Conservation (phyloP, 1,140 invertebrate genomes). For the Trichoplusia ni region DNA sequence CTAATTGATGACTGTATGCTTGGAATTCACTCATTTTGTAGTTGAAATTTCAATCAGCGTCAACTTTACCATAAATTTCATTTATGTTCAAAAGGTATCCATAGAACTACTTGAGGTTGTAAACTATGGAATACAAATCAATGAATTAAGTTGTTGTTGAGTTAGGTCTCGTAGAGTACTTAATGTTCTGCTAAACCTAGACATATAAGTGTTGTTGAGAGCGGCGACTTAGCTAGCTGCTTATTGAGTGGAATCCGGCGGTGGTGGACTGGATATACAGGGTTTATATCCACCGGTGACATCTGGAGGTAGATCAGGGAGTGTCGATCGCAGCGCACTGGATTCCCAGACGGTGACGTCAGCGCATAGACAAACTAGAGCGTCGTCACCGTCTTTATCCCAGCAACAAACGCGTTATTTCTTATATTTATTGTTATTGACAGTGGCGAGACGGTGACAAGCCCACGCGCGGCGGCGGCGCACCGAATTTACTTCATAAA, state of each 20-base stretch:
- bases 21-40: too few relatives aligned
- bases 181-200: too few relatives aligned
- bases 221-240: too few relatives aligned
- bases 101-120: too few relatives aligned
- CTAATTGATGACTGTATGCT: too few relatives aligned
- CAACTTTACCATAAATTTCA: too few relatives aligned
- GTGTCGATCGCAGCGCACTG: constrained; percentile 54
- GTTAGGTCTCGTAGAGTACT: too few relatives aligned
- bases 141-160: too few relatives aligned
- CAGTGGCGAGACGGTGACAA: constrained; percentile 75
- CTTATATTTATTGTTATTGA: constrained; percentile 77
- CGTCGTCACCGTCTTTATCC: constrained; percentile 69
- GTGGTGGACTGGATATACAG: constrained; percentile 17
- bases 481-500: constrained; percentile 58
- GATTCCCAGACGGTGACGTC: constrained; percentile 80
- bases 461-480: constrained; percentile 60
- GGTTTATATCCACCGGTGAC: constrained; percentile 46
- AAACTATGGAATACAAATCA: too few relatives aligned
- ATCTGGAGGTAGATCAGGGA: constrained; percentile 78
- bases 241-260: background rate
- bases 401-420: constrained; percentile 73
- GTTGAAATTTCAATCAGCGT: too few relatives aligned
- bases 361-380: constrained; percentile 76
- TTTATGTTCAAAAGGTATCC: too few relatives aligned
- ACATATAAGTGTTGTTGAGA: too few relatives aligned